These are phyloP conservation scores for Drosophila subquinaria DNA, from an alignment of 2,888 invertebrate species.

Conservation along the genomic window DNA sequence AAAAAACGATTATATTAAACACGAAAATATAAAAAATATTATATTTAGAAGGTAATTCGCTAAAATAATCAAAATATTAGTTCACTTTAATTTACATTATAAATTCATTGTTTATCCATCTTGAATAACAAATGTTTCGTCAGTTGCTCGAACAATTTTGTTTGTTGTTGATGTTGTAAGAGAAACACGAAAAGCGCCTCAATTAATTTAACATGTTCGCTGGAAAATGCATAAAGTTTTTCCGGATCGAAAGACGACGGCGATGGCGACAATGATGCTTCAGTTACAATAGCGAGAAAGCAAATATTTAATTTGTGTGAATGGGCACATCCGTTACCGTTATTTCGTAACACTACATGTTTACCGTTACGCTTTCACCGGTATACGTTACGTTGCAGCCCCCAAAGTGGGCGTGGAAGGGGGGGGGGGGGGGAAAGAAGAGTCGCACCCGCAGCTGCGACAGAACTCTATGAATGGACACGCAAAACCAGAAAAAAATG, in stretches of 20 bases:
- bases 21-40: too few species aligned
- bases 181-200: slow-evolving; percentile 36
- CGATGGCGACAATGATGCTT: slow-evolving; percentile 1
- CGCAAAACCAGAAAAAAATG: slow-evolving; percentile 6
- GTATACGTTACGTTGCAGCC: slow-evolving; percentile 16
- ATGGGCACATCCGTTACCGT: slow-evolving; percentile 56
- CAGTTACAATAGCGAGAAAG: slow-evolving; percentile 27
- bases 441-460: slow-evolving; percentile 1
- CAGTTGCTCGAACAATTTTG: background rate
- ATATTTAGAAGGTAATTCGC: too few species aligned
- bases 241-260: background rate
- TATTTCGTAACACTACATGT: slow-evolving; percentile 36
- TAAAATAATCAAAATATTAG: too few species aligned
- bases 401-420: background rate
- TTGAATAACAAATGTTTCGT: slow-evolving; percentile 24
- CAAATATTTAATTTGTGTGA: slow-evolving; percentile 71
- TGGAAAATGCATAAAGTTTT: slow-evolving; percentile 31
- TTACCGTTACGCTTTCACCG: slow-evolving; percentile 49
- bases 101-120: background rate
- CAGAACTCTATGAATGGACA: slow-evolving; percentile 19
- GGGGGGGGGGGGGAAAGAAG: background rate
- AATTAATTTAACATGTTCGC: slow-evolving; percentile 52
- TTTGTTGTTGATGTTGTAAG: background rate
- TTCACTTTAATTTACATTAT: too few species aligned
- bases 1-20: too few species aligned